A percentile compares a stretch with the other conserved stretches of the same genome.
phyloP scores from a whole-genome alignment of 2,888 invertebrate genomes.

The Apotomis betuletana region DNA sequence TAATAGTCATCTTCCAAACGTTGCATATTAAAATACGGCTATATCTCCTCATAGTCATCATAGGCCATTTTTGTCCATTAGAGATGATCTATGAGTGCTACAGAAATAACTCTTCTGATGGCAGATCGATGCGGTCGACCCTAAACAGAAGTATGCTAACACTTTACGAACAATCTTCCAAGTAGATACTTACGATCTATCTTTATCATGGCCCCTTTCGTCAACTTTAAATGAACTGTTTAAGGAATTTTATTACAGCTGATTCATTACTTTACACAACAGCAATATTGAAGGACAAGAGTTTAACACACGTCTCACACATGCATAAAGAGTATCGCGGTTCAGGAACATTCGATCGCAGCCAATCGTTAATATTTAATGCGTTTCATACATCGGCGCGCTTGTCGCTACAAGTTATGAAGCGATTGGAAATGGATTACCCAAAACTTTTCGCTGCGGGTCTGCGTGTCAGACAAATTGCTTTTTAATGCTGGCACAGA shows the following conservation, averaged over 20 bases:
- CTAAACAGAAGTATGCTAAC: no score
- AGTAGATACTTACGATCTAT: no score
- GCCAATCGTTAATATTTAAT: conserved; percentile 40
- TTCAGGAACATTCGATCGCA: conserved; percentile 21
- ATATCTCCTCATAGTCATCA: no score
- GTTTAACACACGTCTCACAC: not conserved
- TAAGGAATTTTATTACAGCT: conserved; percentile 6
- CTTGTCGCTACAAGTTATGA: conserved; percentile 34
- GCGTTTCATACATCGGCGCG: conserved; percentile 41
- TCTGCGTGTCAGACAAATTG: conserved; percentile 28
- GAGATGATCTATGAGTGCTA: no score
- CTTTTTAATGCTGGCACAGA: conserved; percentile 21
- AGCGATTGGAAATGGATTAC: conserved; percentile 37
- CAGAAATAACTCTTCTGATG: no score
- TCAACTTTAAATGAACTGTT: conserved; percentile 8
- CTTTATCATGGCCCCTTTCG: conserved; percentile 7
- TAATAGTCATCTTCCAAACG: no score
- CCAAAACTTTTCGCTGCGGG: conserved; percentile 35
- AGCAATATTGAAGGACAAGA: not conserved
- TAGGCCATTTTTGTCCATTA: no score
- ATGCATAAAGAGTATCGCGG: conserved; percentile 14
- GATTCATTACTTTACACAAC: not conserved
- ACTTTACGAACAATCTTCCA: no score
- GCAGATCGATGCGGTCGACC: no score
- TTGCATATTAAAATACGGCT: no score